Conservation (phyloP, 1,140 invertebrate species). For the Calliopsis andreniformis region DNA sequence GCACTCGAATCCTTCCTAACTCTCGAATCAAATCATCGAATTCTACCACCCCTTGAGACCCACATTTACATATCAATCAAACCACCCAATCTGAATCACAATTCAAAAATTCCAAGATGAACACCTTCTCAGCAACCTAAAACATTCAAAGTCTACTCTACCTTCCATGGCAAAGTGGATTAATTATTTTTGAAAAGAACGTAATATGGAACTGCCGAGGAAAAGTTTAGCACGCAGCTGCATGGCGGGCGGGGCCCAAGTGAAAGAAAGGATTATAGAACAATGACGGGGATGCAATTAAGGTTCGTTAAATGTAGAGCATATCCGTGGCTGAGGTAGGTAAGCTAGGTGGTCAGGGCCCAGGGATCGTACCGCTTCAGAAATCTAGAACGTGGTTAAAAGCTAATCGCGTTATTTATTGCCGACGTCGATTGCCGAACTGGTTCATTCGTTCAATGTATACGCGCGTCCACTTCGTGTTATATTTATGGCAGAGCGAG, state of each 20-base stretch:
- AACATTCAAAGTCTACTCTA: no score
- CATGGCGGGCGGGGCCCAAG: neutral
- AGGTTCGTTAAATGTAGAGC: neutral
- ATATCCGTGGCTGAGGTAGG: neutral
- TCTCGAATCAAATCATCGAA: no score
- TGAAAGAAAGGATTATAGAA: constrained; percentile 11
- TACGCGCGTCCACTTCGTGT: neutral
- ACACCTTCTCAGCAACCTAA: no score
- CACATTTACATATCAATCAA: no score
- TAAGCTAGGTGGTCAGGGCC: neutral
- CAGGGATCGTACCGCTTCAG: neutral
- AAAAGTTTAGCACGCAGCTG: no score
- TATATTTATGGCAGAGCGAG: constrained; percentile 3
- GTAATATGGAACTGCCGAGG: no score
- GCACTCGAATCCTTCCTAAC: no score
- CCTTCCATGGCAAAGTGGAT: no score
- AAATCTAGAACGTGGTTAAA: constrained; percentile 8
- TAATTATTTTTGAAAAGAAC: no score
- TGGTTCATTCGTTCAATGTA: neutral
- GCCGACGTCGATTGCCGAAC: neutral
- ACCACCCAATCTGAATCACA: no score
- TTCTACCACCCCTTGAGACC: no score
- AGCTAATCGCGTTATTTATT: constrained; percentile 34
- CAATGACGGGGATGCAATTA: neutral
- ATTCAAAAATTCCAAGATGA: no score